Evolutionary conservation across 2,797 vertebrate species (phyloP), one percentile per base, ranked within the genome.

Genomic region (Melanotaenia trifasciata): DNA sequence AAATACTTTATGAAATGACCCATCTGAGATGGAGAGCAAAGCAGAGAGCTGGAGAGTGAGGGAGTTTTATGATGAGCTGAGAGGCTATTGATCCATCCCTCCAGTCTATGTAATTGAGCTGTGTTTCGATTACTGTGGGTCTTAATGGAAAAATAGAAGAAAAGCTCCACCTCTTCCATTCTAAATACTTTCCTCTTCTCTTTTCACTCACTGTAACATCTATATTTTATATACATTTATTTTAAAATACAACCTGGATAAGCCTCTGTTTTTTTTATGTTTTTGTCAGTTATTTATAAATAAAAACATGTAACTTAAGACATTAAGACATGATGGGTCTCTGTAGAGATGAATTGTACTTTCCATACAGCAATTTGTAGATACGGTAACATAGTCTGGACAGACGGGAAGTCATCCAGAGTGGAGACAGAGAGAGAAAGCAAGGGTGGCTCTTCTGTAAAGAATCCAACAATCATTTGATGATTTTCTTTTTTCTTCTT

Each of bases 1-100:
- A 74, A 94, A 94, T 94, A 93, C 90, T 95, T 95, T 89, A 95
- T 94, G 93, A 93, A 94, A 93, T 91, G 79, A 90, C 85, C 84
- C 83, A 87, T 84, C 83, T 64, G 81, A 81, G 78, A 82, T 72
- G 58, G 72, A 85, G 71, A 79, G 74, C 56, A 3, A 54, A 72
- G 81, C 68, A 79, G 76, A 74, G 75, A 59, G 67, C 66, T 30
- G n/a, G 71, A 75, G 68, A 81, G 75, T n/a, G 68, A 67, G 79
- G 74, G 76, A 64, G 84, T 78, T 80, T 79, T 72, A 76, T 67
- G 78, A 87, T 53, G 80, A 88, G 83, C 79, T 78, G 78, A 73
- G 67, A 77, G 70, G 83, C 66, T 89, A 94, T 94, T 74, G 92
- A 94, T 93, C 80, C 69, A 81, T 72, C 67, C 70, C 78, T 89